Conservation (phyloP, 2,888 invertebrate genomes). For the Lissocephala sabroskyi region DNA sequence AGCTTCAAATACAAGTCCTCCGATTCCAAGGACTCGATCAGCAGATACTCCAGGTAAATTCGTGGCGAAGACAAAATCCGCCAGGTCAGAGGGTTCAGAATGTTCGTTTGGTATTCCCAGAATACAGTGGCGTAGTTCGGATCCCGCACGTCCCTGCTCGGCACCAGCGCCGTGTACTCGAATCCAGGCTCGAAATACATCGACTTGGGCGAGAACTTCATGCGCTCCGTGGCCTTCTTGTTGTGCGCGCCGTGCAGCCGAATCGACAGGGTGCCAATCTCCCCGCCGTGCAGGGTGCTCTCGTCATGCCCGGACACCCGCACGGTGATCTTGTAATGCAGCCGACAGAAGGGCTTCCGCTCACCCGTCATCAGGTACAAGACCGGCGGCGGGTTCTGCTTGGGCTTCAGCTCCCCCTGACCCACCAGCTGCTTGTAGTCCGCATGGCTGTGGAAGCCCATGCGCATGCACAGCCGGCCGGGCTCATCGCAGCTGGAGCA, state of each 20-base stretch:
- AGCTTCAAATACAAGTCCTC: conserved; percentile 74
- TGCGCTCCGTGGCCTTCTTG: conserved; percentile 75
- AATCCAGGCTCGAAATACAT: conserved; percentile 79
- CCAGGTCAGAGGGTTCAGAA: conserved; percentile 90
- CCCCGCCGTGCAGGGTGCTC: conserved; percentile 83
- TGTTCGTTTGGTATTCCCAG: conserved; percentile 85
- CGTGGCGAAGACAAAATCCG: conserved; percentile 82
- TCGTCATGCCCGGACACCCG: conserved; percentile 82
- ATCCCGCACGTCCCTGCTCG: conserved; percentile 79
- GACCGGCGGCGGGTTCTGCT: conserved; percentile 73
- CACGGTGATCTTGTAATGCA: conserved; percentile 84
- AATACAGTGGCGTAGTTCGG: conserved; percentile 80
- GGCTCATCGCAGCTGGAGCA: conserved; percentile 81
- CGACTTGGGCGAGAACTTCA: conserved; percentile 75
- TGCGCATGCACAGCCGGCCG: conserved; percentile 79
- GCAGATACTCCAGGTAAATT: conserved; percentile 81
- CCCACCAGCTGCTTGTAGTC: conserved; percentile 74
- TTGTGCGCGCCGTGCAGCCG: conserved; percentile 78
- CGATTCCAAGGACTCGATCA: conserved; percentile 82
- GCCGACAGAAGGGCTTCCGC: conserved; percentile 84
- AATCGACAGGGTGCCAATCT: conserved; percentile 82
- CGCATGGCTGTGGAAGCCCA: conserved; percentile 78
- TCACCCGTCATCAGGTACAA: conserved; percentile 84
- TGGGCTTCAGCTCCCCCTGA: conserved; percentile 73
- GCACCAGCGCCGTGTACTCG: conserved; percentile 78